Conservation (phyloP, 2,888 invertebrate species). For the Resseliella maxima region DNA sequence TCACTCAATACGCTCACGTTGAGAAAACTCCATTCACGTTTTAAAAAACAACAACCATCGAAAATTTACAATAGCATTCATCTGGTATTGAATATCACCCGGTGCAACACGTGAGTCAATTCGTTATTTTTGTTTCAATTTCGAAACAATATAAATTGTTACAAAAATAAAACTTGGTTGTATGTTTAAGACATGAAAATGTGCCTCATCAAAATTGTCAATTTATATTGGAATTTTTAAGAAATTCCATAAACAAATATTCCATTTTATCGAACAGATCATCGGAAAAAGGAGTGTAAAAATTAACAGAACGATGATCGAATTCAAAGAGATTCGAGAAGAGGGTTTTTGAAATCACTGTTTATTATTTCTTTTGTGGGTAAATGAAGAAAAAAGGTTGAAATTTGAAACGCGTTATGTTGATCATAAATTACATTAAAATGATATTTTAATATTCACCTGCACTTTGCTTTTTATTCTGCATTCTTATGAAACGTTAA, state of each 20-base stretch:
- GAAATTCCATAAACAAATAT: no score
- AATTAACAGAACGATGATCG: background rate
- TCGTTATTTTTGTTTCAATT: no score
- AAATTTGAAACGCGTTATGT: conserved; percentile 14
- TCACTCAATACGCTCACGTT: background rate
- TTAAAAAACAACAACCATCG: no score
- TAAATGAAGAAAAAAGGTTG: background rate
- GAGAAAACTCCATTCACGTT: background rate
- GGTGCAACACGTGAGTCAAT: background rate
- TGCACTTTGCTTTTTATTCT: conserved; percentile 26
- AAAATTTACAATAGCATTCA: no score
- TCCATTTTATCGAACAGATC: background rate
- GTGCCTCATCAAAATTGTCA: no score
- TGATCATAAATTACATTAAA: conserved; percentile 21
- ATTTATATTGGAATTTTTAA: no score
- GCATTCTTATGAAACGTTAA: background rate
- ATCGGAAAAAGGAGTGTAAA: conserved; percentile 1
- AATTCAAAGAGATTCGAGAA: no score
- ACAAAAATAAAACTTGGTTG: no score
- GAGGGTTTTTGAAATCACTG: background rate
- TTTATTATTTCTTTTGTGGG: background rate
- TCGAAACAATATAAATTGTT: no score
- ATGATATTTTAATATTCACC: conserved; percentile 45
- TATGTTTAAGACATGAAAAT: no score
- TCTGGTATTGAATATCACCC: background rate